These are phyloP conservation scores for Bhutanitis thaidina DNA, from an alignment of 2,888 invertebrate genomes.

Conservation along the genomic window DNA sequence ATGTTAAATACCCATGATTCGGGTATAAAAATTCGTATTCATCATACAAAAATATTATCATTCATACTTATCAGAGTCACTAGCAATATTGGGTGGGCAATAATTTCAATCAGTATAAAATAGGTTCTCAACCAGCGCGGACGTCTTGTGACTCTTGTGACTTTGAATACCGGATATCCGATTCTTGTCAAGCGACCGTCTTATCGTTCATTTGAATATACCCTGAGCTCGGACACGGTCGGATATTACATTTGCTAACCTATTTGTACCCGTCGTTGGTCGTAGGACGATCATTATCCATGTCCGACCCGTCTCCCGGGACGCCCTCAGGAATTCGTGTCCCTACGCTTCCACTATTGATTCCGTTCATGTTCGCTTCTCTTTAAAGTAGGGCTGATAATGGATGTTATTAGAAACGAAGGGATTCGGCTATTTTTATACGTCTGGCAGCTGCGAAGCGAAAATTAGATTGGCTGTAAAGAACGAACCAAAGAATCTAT, in stretches of 20 bases:
- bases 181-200: conserved; percentile 36
- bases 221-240: conserved; percentile 57
- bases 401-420: conserved; percentile 43
- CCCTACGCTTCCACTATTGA: conserved; percentile 56
- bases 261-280: conserved; percentile 75
- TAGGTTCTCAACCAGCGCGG: too few relatives aligned
- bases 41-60: too few relatives aligned
- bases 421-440: conserved; percentile 30
- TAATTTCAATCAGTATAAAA: too few relatives aligned
- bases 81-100: too few relatives aligned
- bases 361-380: conserved; percentile 49
- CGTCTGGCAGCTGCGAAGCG: conserved; percentile 32
- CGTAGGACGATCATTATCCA: conserved; percentile 71
- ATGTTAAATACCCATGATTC: too few relatives aligned
- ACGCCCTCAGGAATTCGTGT: conserved; percentile 58
- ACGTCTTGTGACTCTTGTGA: neutral
- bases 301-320: conserved; percentile 62
- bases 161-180: conserved; percentile 41
- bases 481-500: neutral
- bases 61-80: too few relatives aligned
- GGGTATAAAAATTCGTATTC: too few relatives aligned
- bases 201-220: conserved; percentile 60
- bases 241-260: conserved; percentile 78
- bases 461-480: conserved; percentile 11
- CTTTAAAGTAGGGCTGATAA: conserved; percentile 65